Percentiles rank a stretch among this genome's conserved stretches.
Evolutionary conservation across 2,888 invertebrate genomes (phyloP).

Genomic region (Subacronicta megacephala): DNA sequence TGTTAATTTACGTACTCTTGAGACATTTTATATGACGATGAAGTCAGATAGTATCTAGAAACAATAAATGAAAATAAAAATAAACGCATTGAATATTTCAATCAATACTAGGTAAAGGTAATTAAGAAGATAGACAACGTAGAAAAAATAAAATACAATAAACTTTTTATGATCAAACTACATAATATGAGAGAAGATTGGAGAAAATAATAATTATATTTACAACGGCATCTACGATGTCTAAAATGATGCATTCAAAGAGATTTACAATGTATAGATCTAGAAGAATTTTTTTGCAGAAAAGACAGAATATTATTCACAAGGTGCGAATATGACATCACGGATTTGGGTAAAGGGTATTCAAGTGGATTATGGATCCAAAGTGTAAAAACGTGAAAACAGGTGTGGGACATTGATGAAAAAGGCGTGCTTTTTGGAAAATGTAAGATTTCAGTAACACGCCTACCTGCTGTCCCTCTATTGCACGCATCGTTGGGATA

Average conservation of each 20-base stretch:
- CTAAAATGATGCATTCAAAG: constrained; percentile 48
- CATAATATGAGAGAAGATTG: constrained; percentile 54
- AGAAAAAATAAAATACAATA: constrained; percentile 42
- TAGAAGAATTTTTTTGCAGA: constrained; percentile 74
- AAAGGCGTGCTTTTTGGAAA: constrained; percentile 84
- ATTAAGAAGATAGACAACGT: constrained; percentile 30
- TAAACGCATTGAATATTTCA: constrained; percentile 41
- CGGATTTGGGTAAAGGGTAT: constrained; percentile 70
- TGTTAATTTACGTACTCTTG: constrained; percentile 54
- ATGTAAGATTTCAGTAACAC: constrained; percentile 78
- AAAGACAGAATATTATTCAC: constrained; percentile 87
- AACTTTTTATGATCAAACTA: constrained; percentile 53
- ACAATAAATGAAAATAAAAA: constrained; percentile 53
- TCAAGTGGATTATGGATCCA: constrained; percentile 73
- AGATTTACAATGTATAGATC: constrained; percentile 62
- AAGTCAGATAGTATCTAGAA: constrained; percentile 57
- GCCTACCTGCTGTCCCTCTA: constrained; percentile 99
- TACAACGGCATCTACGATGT: constrained; percentile 51
- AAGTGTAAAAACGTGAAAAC: constrained; percentile 73
- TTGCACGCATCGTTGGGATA: constrained; percentile 98
- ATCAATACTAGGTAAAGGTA: constrained; percentile 21
- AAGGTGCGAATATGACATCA: constrained; percentile 84
- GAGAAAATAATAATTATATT: constrained; percentile 43
- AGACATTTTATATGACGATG: constrained; percentile 45
- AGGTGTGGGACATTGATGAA: constrained; percentile 79